Evolutionary conservation across 1,140 invertebrate genomes (phyloP).

Genomic region (Brachionus sp.): DNA sequence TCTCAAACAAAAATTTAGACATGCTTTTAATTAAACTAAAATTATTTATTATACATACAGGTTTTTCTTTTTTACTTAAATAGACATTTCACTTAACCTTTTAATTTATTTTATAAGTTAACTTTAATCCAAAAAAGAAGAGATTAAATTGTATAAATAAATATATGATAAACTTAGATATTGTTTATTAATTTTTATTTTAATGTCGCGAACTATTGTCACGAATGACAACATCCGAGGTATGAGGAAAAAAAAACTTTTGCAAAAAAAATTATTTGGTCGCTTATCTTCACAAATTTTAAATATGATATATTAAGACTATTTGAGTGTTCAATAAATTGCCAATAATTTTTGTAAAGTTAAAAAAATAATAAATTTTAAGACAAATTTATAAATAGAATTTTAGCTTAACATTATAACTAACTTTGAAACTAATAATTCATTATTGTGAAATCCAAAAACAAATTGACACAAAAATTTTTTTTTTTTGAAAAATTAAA

Average conservation of each 20-base stretch:
- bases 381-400: too few relatives aligned
- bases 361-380: too few relatives aligned
- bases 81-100: neutral
- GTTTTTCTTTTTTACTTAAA: slow-evolving; percentile 3
- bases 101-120: neutral
- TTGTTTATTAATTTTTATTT: neutral
- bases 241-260: neutral
- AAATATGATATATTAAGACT: too few relatives aligned
- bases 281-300: too few relatives aligned
- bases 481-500: too few relatives aligned
- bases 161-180: neutral
- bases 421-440: too few relatives aligned
- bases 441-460: too few relatives aligned
- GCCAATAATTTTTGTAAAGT: too few relatives aligned
- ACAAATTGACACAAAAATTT: too few relatives aligned
- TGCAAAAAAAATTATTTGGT: too few relatives aligned
- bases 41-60: neutral
- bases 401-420: too few relatives aligned
- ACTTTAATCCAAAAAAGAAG: slow-evolving; percentile 26
- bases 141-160: slow-evolving; percentile 13
- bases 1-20: neutral
- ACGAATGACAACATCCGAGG: neutral
- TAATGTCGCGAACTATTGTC: neutral
- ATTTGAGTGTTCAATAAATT: too few relatives aligned
- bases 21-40: neutral